Evolutionary conservation across 2,888 invertebrate genomes (phyloP).

Genomic region (Drosophila quasianomalipes): DNA sequence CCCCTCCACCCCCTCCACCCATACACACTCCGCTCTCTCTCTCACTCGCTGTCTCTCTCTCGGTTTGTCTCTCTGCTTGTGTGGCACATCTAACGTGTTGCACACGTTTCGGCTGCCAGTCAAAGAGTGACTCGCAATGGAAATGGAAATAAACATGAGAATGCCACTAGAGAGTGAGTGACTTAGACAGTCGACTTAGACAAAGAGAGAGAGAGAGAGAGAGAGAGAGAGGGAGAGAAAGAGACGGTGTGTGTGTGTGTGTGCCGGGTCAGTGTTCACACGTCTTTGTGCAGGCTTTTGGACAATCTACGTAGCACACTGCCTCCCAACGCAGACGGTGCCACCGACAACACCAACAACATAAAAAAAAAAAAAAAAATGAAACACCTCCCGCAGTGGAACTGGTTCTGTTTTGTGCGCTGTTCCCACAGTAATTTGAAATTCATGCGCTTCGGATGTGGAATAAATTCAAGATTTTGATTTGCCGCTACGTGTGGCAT

Average conservation of each 20-base stretch:
- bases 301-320: conserved; percentile 44
- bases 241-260: conserved; percentile 20
- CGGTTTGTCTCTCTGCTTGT: not conserved
- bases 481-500: conserved; percentile 77
- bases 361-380: not conserved
- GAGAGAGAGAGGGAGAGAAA: not conserved
- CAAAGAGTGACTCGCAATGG: conserved; percentile 52
- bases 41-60: not conserved
- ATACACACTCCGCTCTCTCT: not conserved
- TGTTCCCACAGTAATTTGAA: conserved; percentile 82
- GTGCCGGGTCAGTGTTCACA: conserved; percentile 62
- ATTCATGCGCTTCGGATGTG: conserved; percentile 83
- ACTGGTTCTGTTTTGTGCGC: conserved; percentile 37
- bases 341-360: not conserved
- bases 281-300: conserved; percentile 53
- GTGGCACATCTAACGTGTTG: conserved; percentile 65
- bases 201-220: not conserved
- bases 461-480: conserved; percentile 82
- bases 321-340: not conserved
- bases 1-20: too few species aligned
- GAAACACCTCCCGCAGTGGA: conserved; percentile 2
- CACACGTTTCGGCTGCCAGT: conserved; percentile 69
- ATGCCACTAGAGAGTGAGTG: conserved; percentile 12
- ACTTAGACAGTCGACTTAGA: conserved; percentile 4
- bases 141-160: conserved; percentile 58